Evolutionary conservation across 1,140 invertebrate species (phyloP).

Genomic region (Tenebrio molitor): DNA sequence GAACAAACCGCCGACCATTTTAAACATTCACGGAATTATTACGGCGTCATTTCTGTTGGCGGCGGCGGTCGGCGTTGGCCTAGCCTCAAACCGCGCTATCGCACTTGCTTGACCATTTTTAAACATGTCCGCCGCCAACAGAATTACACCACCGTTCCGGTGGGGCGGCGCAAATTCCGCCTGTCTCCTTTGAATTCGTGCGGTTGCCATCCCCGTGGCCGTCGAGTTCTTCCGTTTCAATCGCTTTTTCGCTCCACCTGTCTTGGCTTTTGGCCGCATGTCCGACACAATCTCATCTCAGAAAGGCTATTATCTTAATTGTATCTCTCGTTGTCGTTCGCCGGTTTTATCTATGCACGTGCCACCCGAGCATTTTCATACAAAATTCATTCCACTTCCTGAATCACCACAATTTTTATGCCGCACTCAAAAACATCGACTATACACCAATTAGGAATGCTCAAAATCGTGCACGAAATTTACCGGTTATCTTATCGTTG

Average conservation of each 20-base stretch:
- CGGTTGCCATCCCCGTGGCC: background rate
- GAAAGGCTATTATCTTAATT: constrained; percentile 10
- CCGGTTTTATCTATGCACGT: constrained; percentile 10
- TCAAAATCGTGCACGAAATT: too few species aligned
- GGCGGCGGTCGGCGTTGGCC: background rate
- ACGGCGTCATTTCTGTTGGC: background rate
- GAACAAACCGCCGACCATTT: background rate
- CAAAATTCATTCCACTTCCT: too few species aligned
- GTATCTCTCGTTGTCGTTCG: background rate
- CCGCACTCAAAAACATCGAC: too few species aligned
- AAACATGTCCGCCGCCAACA: background rate
- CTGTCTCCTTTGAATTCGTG: background rate
- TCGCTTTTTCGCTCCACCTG: constrained; percentile 11
- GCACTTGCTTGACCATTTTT: background rate
- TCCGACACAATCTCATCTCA: constrained; percentile 15
- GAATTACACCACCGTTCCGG: too few species aligned
- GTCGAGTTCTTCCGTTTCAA: background rate
- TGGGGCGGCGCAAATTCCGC: too few species aligned
- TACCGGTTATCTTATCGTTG: too few species aligned
- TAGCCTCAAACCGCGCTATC: background rate
- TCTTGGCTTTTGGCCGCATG: constrained; percentile 14
- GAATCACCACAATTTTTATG: too few species aligned
- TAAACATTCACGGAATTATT: background rate
- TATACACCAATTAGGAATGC: too few species aligned
- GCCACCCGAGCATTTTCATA: too few species aligned